Evolutionary conservation across 1,140 invertebrate genomes (phyloP).

Genomic region (Ruditapes philippinarum): DNA sequence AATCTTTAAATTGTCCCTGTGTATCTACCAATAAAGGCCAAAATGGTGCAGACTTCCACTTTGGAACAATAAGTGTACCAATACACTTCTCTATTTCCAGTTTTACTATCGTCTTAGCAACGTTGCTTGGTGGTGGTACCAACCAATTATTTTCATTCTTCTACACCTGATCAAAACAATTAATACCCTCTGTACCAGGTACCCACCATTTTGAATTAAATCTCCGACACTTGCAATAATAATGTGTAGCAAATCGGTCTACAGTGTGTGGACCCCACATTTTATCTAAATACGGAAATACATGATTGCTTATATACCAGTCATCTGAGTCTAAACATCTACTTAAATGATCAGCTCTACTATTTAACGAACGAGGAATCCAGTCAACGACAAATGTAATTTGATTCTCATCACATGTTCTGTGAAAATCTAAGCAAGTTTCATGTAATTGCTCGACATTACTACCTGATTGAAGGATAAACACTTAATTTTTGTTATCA

Average conservation of each 20-base stretch:
- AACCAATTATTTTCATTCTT: background rate
- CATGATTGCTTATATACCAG: conserved; percentile 1
- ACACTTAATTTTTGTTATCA: conserved; percentile 22
- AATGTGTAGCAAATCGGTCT: conserved; percentile 34
- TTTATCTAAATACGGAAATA: background rate
- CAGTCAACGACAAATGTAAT: conserved; percentile 4
- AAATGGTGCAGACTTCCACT: conserved; percentile 2
- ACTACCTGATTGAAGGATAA: conserved; percentile 10
- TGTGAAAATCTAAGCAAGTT: background rate
- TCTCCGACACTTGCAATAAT: conserved; percentile 31
- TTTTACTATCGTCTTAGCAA: background rate
- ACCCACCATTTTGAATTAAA: conserved; percentile 22
- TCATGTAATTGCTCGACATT: background rate
- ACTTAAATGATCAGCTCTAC: conserved; percentile 30
- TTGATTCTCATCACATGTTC: conserved; percentile 1
- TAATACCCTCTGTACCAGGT: background rate
- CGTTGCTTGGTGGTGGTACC: background rate
- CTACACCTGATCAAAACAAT: background rate
- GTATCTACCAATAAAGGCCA: background rate
- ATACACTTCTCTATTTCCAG: background rate
- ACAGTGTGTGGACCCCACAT: conserved; percentile 53
- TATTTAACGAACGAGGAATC: conserved; percentile 35
- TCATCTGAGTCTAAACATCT: conserved; percentile 41
- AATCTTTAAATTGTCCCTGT: background rate
- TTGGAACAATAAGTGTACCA: background rate